Percentiles rank a stretch among this genome's conserved stretches.
Conservation (phyloP, 2,113 vertebrate species). For the Rallus limicola region DNA sequence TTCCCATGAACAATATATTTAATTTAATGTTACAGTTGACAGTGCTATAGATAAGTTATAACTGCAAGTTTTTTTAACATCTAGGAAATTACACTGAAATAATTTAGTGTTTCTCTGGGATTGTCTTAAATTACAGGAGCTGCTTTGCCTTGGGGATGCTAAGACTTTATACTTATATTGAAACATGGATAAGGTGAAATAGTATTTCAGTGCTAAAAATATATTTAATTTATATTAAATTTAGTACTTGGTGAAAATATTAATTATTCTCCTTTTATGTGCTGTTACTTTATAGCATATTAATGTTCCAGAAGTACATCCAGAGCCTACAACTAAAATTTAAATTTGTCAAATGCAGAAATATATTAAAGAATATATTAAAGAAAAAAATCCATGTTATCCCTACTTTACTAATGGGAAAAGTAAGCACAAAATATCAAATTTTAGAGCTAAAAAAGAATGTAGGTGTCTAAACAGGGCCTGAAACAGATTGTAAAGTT, state of each 20-base stretch:
- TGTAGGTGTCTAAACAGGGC: neutral
- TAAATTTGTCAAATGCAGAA: neutral
- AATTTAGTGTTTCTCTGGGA: neutral
- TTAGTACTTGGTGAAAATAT: neutral
- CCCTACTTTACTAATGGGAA: neutral
- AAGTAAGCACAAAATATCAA: neutral
- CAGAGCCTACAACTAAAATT: neutral
- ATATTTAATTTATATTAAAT: constrained; percentile 1
- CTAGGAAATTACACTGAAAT: neutral
- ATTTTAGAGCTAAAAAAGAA: neutral
- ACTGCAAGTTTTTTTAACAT: neutral
- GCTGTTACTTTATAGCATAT: neutral
- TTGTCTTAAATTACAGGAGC: neutral
- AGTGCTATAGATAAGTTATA: neutral
- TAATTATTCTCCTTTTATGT: constrained; percentile 26
- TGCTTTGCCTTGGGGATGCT: neutral
- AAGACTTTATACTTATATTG: constrained; percentile 14
- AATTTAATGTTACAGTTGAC: neutral
- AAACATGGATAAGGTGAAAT: neutral
- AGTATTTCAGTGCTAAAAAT: neutral
- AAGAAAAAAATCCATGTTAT: neutral
- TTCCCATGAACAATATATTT: neutral
- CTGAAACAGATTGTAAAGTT: neutral
- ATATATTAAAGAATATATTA: neutral
- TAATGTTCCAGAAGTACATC: neutral